Base-by-base conservation (phyloP, 2,113 vertebrate genomes). In the Andinoacara biseriatus region DNA sequence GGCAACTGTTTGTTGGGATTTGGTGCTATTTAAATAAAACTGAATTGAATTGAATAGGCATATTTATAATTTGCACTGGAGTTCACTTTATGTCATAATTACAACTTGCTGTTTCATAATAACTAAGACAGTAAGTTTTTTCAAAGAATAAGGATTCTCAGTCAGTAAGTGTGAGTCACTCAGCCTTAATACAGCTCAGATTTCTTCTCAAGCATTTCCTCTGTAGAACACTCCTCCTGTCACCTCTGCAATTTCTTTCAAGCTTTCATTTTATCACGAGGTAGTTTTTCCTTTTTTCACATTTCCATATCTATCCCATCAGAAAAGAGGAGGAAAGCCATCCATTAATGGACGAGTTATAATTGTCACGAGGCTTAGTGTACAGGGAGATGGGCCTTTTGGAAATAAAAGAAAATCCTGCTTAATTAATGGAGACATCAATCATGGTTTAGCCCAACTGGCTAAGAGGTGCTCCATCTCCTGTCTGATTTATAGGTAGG, bases 351-450 rank as follows among this genome's bases (percentile, higher is more conserved):
- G 76, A 81, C 63, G 79, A 83, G 84, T 65, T 87, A 82, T 86
- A 86, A 87, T 87, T 81, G 90, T 86, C 86, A 82, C 86, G 88
- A 86, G 86, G 74, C 63, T 62, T 76, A 63, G 85, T 63, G 54
- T 85, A 61, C 80, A 74, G 76, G 80, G 75, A 88, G 86, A 91
- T 82, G 84, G 85, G 84, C 76, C 83, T 87, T 86, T 81, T 81
- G 77, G 83, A 92, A 91, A 90, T 90, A 89, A 90, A 92, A 86
- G 85, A 92, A 92, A 91, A 89, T 86, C 84, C 81, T 58, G 46
- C 79, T 80, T 92, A 91, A 91, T 93, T 91, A 93, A 91, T 86
- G 81, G 76, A 46, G 67, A 62, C 87, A 93, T 93, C 76, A 60
- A 93, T 93, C 90, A 92, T 14, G 74, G 87, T 85, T 85, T 72